A percentile compares a stretch with the other conserved stretches of the same genome.
Conservation (phyloP, 2,113 vertebrate species). For the Tautogolabrus adspersus region DNA sequence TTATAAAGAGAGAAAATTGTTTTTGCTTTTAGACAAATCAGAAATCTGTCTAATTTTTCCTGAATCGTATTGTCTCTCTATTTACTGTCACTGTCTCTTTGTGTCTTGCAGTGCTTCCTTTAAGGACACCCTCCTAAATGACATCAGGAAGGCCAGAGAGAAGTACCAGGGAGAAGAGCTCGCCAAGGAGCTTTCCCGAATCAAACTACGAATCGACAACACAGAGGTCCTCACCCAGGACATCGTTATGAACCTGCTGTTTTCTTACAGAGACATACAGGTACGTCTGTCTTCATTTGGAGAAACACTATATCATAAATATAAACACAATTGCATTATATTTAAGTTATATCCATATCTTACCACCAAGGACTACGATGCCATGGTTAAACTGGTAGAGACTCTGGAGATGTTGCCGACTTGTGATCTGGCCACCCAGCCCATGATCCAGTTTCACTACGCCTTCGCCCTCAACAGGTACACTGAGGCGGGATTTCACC, state of each 20-base stretch:
- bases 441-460: conserved; percentile 97
- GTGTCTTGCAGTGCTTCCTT: conserved; percentile 85
- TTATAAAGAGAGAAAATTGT: no score
- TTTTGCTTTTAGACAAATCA: no score
- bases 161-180: conserved; percentile 95
- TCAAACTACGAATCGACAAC: conserved; percentile 94
- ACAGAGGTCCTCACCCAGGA: conserved; percentile 94
- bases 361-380: conserved; percentile 90
- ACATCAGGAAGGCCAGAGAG: conserved; percentile 93
- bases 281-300: conserved; percentile 68
- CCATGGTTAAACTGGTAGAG: conserved; percentile 97
- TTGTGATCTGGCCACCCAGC: conserved; percentile 92
- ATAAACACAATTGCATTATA: background rate
- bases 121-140: conserved; percentile 93
- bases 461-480: conserved; percentile 97
- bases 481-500: background rate
- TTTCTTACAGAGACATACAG: conserved; percentile 98
- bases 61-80: background rate
- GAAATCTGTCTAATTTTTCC: no score
- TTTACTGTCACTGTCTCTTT: background rate
- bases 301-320: no score
- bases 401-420: conserved; percentile 94
- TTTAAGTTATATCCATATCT: background rate
- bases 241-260: conserved; percentile 94
- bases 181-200: conserved; percentile 91